Base-by-base conservation (phyloP, 1,140 invertebrate genomes). In the Venturia canescens region DNA sequence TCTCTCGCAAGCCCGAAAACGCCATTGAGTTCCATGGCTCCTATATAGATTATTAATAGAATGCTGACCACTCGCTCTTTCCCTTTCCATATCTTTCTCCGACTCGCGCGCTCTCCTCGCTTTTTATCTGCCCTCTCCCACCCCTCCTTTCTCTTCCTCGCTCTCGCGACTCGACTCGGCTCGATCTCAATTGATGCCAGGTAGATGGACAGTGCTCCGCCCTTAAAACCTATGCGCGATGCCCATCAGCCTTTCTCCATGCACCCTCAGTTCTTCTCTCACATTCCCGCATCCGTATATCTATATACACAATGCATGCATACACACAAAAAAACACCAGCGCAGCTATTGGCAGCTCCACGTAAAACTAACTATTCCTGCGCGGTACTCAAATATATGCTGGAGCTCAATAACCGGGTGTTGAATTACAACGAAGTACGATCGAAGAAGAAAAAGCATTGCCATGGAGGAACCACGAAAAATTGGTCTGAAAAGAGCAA, bases 31-130 rank as follows among this genome's bases (percentile, higher is more conserved):
- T 63, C 60, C 60, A 15, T 80, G 82, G 86, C 89, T 90, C 89
- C 87, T 88, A 13, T 34, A 90, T 91, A 91, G 89, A 90, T 91
- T 91, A 90, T 91, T 91, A 91, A 90, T 90, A 91, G 90, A 91
- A 91, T 90, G 88, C 87, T 88, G 76, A n/a, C 86, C 85, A 4
- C 16, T 53, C 27, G 31, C 72, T 60, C 18, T 31, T 53, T 76
- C 72, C n/a, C 21, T 34, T 34, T 69, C 66, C 23, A 23, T 63
- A 53, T 63, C n/a, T 63, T 63, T 63, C 60, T 63, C 13, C 60
- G 60, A 63, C n/a, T 23, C 60, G n/a, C 21, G n/a, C 60, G 3
- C 66, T 34, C 66, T 69, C 38, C 13, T 44, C 11, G 1, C 31
- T 38, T n/a, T n/a, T n/a, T n/a, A n/a, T n/a, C n/a, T n/a, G n/a